Conservation (phyloP, 2,888 invertebrate genomes). For the Myopa testacea region DNA sequence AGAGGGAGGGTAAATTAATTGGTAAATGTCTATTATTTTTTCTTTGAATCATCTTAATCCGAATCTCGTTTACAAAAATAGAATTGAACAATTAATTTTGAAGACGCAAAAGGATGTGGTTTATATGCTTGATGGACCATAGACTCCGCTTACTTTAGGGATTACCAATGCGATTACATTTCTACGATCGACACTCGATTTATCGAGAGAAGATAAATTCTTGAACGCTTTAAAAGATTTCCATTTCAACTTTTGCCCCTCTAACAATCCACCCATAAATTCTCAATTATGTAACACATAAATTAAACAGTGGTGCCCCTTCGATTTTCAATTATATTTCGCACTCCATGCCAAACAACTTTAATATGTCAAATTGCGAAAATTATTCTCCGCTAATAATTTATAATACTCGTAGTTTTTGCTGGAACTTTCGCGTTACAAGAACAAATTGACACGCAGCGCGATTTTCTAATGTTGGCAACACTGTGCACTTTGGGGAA, state of each 20-base stretch:
- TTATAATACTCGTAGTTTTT: slow-evolving; percentile 19
- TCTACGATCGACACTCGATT: not conserved
- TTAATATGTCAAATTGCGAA: slow-evolving; percentile 33
- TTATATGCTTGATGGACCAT: too few relatives aligned
- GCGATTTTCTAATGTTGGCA: slow-evolving; percentile 34
- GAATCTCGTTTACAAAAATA: too few relatives aligned
- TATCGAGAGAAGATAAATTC: not conserved
- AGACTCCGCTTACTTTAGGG: too few relatives aligned
- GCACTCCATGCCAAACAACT: slow-evolving; percentile 56
- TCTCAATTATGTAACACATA: slow-evolving; percentile 53
- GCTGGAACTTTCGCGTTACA: not conserved
- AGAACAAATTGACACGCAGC: slow-evolving; percentile 30
- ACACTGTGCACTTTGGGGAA: slow-evolving; percentile 26
- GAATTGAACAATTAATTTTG: too few relatives aligned
- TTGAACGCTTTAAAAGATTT: not conserved
- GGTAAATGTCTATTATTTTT: too few relatives aligned
- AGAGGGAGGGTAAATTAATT: too few relatives aligned
- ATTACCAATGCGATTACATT: too few relatives aligned
- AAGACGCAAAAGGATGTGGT: too few relatives aligned
- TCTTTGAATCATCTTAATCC: too few relatives aligned
- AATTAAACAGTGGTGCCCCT: slow-evolving; percentile 57
- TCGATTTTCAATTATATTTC: slow-evolving; percentile 63
- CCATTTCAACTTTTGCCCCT: not conserved
- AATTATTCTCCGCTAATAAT: slow-evolving; percentile 33
- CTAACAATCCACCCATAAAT: slow-evolving; percentile 32